Conservation (phyloP, 2,113 vertebrate species). For the Brachirus orientalis region DNA sequence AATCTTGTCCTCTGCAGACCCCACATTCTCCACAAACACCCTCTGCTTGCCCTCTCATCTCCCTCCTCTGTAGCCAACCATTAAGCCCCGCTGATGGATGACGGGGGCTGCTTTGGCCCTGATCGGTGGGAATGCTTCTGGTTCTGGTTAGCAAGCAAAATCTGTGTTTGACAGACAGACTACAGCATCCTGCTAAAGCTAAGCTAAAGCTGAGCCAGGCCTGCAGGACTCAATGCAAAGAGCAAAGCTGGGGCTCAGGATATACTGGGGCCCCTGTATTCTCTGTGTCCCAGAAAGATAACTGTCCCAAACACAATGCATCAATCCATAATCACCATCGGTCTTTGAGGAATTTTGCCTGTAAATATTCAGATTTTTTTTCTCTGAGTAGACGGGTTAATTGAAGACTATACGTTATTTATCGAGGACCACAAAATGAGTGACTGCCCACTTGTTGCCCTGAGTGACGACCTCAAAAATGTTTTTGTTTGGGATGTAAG, state of each 20-base stretch:
- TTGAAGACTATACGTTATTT: slow-evolving; percentile 21
- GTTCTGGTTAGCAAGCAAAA: slow-evolving; percentile 85
- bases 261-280: slow-evolving; percentile 30
- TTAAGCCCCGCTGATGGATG: slow-evolving; percentile 83
- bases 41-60: slow-evolving; percentile 30
- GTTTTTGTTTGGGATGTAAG: slow-evolving; percentile 51
- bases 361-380: slow-evolving; percentile 33
- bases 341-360: slow-evolving; percentile 18
- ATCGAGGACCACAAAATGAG: slow-evolving; percentile 19
- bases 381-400: slow-evolving; percentile 23
- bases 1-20: slow-evolving; percentile 44
- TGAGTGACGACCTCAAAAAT: slow-evolving; percentile 30
- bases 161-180: slow-evolving; percentile 64
- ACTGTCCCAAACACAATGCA: slow-evolving; percentile 26
- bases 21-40: slow-evolving; percentile 44
- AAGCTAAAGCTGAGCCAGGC: slow-evolving; percentile 56
- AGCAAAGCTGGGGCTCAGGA: slow-evolving; percentile 14
- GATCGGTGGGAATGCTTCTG: slow-evolving; percentile 85
- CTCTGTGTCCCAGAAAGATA: slow-evolving; percentile 28
- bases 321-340: slow-evolving; percentile 40
- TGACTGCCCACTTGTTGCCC: slow-evolving; percentile 21
- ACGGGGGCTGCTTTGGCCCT: slow-evolving; percentile 80
- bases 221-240: slow-evolving; percentile 40
- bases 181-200: slow-evolving; percentile 36
- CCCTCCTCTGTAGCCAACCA: slow-evolving; percentile 56